Percentiles rank a stretch among this genome's conserved stretches.
Conservation (phyloP, 30 jellyfish, hydroid and myxozoan species). For the Sanderia malayensis region DNA sequence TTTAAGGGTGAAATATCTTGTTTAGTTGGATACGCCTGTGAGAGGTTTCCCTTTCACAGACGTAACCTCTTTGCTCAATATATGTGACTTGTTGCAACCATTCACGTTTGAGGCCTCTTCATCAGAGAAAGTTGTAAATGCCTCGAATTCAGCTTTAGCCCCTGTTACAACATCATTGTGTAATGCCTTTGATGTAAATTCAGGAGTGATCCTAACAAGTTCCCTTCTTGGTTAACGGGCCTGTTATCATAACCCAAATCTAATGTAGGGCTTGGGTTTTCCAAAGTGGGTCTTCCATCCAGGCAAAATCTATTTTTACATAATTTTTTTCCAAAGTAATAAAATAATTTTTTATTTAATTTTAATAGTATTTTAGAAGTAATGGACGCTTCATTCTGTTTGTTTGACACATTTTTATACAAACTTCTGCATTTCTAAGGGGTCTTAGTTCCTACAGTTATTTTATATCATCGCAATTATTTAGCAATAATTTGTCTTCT, state of each 20-base stretch:
- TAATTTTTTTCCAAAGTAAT: no score
- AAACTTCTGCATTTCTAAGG: no score
- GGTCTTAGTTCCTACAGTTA: no score
- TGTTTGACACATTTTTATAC: no score
- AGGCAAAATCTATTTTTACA: not conserved
- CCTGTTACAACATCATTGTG: not conserved
- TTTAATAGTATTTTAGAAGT: no score
- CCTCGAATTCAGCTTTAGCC: not conserved
- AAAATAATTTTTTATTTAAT: no score
- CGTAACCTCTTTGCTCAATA: not conserved
- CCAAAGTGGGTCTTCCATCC: constrained; percentile 28
- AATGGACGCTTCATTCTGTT: no score
- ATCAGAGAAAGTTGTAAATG: not conserved
- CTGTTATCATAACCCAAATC: constrained; percentile 11
- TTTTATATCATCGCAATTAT: no score
- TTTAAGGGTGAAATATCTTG: constrained; percentile 15
- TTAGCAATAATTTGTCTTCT: no score
- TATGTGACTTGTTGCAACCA: not conserved
- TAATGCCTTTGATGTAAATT: no score
- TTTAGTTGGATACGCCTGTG: not conserved
- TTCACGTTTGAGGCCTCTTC: not conserved
- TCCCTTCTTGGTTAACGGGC: not conserved
- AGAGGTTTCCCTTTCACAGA: no score
- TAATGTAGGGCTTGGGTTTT: not conserved
- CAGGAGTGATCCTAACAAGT: no score